Evolutionary conservation across 1,140 invertebrate species (phyloP), one percentile per base, ranked within the genome.

Genomic region (Matsumurasca onukii): DNA sequence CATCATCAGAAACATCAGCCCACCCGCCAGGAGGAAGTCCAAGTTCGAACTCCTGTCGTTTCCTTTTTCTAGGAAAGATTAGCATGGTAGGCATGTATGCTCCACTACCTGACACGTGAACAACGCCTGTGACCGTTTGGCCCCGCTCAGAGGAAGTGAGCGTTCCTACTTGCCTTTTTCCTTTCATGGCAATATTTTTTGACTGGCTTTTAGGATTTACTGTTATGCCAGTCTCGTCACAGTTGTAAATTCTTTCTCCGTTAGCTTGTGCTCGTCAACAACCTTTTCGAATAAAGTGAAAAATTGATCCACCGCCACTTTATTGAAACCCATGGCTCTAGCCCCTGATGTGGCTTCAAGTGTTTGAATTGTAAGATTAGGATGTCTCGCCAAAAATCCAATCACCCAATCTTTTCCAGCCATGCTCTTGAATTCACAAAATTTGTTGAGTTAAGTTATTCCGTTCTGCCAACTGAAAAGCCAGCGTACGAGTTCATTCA

Each of bases 31-130:
- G 48, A 27, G 78, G 64, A n/a, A 24, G 31, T n/a, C 34, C 61
- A 2, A 29, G 20, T 15, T 31, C 17, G 20, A 70, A 29, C 25
- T 52, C 15, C 45, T 77, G 68, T 25, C 78, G 66, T 30, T 57
- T 78, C 59, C 72, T 73, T 22, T 72, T 71, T 34, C 77, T 55
- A 0, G 80, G 79, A 73, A 81, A 82, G 52, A 82, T 73, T 31
- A 83, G 73, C 49, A 79, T 73, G 3, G 80, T 78, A n/a, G 80
- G 80, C n/a, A 83, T 71, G 22, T 62, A 61, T 62, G 75, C 77
- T 5, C 80, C 80, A 57, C 67, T n/a, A 30, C 80, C 81, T 73
- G 73, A 79, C 34, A 63, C 52, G 71, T 76, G 78, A 70, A 71
- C 73, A 45, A 73, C 75, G 34, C 74, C 69, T 30, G 79, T 79